Evolutionary conservation across 2,113 vertebrate genomes (phyloP).

Genomic region (Aramus guarauna): DNA sequence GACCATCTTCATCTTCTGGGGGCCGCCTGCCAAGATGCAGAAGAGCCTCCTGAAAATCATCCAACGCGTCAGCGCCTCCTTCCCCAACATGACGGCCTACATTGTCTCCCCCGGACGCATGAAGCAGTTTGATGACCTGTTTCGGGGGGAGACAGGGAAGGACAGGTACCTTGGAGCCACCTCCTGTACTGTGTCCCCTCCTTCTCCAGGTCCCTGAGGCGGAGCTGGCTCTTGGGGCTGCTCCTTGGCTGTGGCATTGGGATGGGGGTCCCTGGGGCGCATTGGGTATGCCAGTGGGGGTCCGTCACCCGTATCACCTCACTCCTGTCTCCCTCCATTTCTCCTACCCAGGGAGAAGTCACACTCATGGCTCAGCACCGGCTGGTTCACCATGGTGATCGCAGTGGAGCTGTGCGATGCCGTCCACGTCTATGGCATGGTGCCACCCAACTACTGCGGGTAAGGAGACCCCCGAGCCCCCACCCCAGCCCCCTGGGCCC

Average conservation of each 20-base stretch:
- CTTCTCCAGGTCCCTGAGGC: background rate
- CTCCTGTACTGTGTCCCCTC: background rate
- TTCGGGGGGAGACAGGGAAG: conserved; percentile 89
- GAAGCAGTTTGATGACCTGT: conserved; percentile 89
- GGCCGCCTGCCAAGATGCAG: conserved; percentile 86
- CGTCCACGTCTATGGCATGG: conserved; percentile 96
- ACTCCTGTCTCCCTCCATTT: accelerated
- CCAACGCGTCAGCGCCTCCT: conserved; percentile 82
- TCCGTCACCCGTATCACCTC: accelerated
- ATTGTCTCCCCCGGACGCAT: conserved; percentile 83
- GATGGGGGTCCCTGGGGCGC: background rate
- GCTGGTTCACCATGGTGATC: conserved; percentile 99
- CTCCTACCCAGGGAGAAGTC: conserved; percentile 82
- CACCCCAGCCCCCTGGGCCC: accelerated
- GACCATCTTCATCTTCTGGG: conserved; percentile 91
- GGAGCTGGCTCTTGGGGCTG: background rate
- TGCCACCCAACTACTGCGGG: conserved; percentile 90
- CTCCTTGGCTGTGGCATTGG: background rate
- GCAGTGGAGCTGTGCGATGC: conserved; percentile 92
- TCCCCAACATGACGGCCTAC: conserved; percentile 85
- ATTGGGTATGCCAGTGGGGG: background rate
- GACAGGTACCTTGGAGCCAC: conserved; percentile 79
- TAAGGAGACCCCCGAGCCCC: conserved; percentile 49
- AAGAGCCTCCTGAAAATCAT: conserved; percentile 86
- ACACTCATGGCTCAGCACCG: conserved; percentile 94